Percentiles rank a stretch among this genome's conserved stretches.
These are phyloP conservation scores for Molossus alvarezi DNA, from an alignment of 2,797 vertebrate genomes.

Conservation along the genomic window DNA sequence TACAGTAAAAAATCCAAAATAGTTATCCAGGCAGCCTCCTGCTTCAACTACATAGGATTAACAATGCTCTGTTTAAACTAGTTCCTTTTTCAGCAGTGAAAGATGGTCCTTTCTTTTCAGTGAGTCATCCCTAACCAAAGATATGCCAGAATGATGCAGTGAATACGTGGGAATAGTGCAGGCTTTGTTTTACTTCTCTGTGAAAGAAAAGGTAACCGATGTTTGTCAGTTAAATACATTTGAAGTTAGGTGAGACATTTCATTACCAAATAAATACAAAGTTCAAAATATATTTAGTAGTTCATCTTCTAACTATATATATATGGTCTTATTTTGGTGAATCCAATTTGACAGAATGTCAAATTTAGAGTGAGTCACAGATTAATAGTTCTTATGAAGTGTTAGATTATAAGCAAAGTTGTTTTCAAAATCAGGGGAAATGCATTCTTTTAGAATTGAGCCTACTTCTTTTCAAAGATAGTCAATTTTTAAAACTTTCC, in stretches of 20 bases:
- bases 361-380: not conserved
- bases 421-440: not conserved
- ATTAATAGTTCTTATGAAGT: constrained; percentile 15
- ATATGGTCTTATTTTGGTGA: not conserved
- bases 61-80: constrained; percentile 71
- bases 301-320: not conserved
- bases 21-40: constrained; percentile 70
- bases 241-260: not conserved
- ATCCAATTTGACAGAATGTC: not conserved
- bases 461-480: not conserved
- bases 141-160: not conserved
- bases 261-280: constrained; percentile 26
- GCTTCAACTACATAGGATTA: constrained; percentile 77
- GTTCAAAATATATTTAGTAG: not conserved
- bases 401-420: not conserved
- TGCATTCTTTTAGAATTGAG: not conserved
- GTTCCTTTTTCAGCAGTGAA: constrained; percentile 77
- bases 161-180: not conserved
- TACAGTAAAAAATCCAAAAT: constrained; percentile 62
- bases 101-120: constrained; percentile 75
- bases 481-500: not conserved
- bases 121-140: constrained; percentile 73
- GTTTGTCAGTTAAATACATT: constrained; percentile 1
- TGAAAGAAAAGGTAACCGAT: constrained; percentile 14
- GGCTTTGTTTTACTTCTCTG: constrained; percentile 40